A percentile compares a stretch with the other conserved stretches of the same genome.
phyloP scores from a whole-genome alignment of 2,113 vertebrate genomes.

The Lota lota region DNA sequence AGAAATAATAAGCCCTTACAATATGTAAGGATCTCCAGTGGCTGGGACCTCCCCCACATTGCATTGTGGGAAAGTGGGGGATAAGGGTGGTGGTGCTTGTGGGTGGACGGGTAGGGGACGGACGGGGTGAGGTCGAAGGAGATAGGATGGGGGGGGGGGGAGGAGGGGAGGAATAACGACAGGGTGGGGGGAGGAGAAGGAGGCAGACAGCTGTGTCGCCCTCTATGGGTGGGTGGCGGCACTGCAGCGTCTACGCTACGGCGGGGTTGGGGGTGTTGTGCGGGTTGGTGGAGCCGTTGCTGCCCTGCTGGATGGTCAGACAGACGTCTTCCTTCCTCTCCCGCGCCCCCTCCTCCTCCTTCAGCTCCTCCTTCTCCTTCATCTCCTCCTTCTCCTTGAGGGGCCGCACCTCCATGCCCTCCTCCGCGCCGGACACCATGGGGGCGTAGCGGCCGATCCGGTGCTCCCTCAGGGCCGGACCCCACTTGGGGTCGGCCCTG shows the following conservation, averaged over 20 bases:
- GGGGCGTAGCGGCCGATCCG: slow-evolving; percentile 88
- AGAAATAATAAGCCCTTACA: slow-evolving; percentile 81
- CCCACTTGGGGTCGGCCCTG: slow-evolving; percentile 88
- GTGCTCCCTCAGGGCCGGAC: slow-evolving; percentile 89
- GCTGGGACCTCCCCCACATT: slow-evolving; percentile 71
- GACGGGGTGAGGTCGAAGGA: too few species aligned
- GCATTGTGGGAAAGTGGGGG: slow-evolving; percentile 65
- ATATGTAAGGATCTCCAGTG: slow-evolving; percentile 82
- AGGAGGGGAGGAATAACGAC: slow-evolving; percentile 27
- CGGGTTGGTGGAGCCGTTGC: slow-evolving; percentile 86
- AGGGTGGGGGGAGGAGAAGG: slow-evolving; percentile 30
- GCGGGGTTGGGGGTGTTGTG: slow-evolving; percentile 86
- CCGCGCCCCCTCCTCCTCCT: slow-evolving; percentile 72
- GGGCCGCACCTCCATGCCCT: slow-evolving; percentile 80
- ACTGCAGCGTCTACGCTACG: slow-evolving; percentile 61
- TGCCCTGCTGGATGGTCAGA: slow-evolving; percentile 81
- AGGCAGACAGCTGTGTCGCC: not conserved
- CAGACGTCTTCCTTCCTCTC: slow-evolving; percentile 78
- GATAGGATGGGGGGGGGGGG: slow-evolving; percentile 26
- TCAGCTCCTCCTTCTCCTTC: slow-evolving; percentile 78
- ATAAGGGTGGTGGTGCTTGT: slow-evolving; percentile 46
- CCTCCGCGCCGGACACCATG: slow-evolving; percentile 74
- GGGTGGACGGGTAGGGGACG: too few species aligned
- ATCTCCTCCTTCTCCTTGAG: slow-evolving; percentile 83
- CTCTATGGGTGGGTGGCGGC: not conserved